Evolutionary conservation across 2,888 invertebrate genomes (phyloP).

Genomic region (Ectemnius continuus): DNA sequence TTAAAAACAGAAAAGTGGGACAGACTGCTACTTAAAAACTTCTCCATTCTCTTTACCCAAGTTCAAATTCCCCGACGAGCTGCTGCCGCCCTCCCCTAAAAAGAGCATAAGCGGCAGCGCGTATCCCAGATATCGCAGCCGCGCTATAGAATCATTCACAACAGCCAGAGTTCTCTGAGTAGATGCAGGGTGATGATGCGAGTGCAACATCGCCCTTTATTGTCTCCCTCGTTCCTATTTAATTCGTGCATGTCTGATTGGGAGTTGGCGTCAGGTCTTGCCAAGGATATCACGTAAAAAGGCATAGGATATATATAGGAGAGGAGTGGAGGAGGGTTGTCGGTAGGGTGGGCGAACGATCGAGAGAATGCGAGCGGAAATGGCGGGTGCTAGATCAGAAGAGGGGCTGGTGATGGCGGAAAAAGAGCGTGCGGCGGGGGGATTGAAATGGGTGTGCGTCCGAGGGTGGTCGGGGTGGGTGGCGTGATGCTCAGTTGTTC

Average conservation of each 20-base stretch:
- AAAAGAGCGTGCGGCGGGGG: constrained; percentile 25
- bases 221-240: no score
- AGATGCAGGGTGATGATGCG: no score
- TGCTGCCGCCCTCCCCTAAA: no score
- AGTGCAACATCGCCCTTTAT: no score
- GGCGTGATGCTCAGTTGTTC: constrained; percentile 57
- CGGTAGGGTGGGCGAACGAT: not conserved
- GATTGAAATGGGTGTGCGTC: constrained; percentile 11
- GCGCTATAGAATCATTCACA: no score
- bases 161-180: no score
- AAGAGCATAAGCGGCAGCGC: no score
- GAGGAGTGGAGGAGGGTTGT: not conserved
- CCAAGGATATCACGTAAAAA: no score
- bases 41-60: constrained; percentile 3
- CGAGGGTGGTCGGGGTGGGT: constrained; percentile 31
- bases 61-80: constrained; percentile 12
- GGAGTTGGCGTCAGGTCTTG: no score
- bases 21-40: constrained; percentile 14
- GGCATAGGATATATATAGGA: no score
- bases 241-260: no score
- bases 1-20: constrained; percentile 26
- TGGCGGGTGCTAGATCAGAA: constrained; percentile 14
- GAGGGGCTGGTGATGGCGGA: constrained; percentile 29
- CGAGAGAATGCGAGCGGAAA: constrained; percentile 34
- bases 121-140: no score